Evolutionary conservation across 2,113 vertebrate species (phyloP), one percentile per base, ranked within the genome.

Genomic region (Poeciliopsis occidentalis): DNA sequence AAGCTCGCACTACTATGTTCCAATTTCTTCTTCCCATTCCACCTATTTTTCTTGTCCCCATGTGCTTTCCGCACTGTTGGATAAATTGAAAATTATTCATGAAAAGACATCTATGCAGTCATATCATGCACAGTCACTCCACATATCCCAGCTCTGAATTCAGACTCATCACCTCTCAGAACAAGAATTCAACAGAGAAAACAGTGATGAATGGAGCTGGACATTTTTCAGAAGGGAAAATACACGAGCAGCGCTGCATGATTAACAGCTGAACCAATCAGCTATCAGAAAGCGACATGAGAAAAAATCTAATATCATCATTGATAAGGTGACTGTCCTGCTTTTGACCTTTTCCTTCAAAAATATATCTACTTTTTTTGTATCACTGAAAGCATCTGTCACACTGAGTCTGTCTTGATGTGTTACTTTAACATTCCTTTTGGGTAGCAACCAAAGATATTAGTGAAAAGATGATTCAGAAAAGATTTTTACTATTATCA

Each of bases 11-110:
- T 54, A 54, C n/a, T 57, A 57, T 57, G 51, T 57, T 57, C 51
- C 51, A 22, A 57, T 57, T 24, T 24, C 51, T 57, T 10, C 22
- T n/a, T 57, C 51, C 22, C 51, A 57, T 57, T 57, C 24, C 22
- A 57, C 24, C 51, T 19, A 8, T 54, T 24, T 54, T 54, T 5
- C 22, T 57, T n/a, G 19, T 57, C 51, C 22, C 22, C 22, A 57
- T 57, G 51, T 57, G 51, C 10, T 24, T 57, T 57, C 51, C 22
- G 51, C 51, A 8, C 22, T 57, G 51, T 57, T 57, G 51, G 51
- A 57, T 10, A 57, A 57, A 57, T 57, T 57, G 51, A 57, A 57
- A 57, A 57, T n/a, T 57, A 57, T 57, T 57, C 51, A 57, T 57
- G 51, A 57, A 57, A 57, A 57, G 19, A 57, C 51, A 57, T 57